These are phyloP conservation scores for Hydrochoerus hydrochaeris DNA, from an alignment of 2,113 vertebrate species.

Conservation along the genomic window DNA sequence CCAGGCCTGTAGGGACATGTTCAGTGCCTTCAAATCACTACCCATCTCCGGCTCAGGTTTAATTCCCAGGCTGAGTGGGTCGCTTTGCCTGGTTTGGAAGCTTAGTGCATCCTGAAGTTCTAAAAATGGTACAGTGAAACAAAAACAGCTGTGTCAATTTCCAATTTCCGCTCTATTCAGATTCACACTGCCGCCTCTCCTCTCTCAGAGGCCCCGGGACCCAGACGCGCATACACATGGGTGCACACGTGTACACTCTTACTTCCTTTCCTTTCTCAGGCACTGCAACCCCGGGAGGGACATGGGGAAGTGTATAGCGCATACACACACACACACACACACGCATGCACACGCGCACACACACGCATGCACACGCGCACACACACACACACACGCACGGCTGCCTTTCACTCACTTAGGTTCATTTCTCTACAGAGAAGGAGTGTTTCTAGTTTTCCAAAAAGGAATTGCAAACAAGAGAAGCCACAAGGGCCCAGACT, in stretches of 20 bases:
- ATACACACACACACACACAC: not conserved
- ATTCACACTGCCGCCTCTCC: constrained; percentile 66
- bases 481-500: constrained; percentile 54
- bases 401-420: not conserved
- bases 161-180: constrained; percentile 71
- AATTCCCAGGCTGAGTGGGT: constrained; percentile 18
- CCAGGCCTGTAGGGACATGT: not conserved
- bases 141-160: constrained; percentile 74
- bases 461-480: constrained; percentile 60
- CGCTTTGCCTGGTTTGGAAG: constrained; percentile 42
- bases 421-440: not conserved
- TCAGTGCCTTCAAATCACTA: not conserved
- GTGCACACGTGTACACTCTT: not conserved
- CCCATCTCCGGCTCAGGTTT: not conserved
- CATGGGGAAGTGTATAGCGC: not conserved
- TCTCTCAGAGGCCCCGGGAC: constrained; percentile 13
- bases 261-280: not conserved
- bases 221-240: no score
- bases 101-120: constrained; percentile 44
- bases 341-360: no score
- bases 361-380: not conserved
- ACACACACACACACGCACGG: not conserved
- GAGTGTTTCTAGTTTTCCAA: constrained; percentile 70
- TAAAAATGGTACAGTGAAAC: constrained; percentile 63
- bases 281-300: not conserved